A percentile compares a stretch with the other conserved stretches of the same genome.
Conservation (phyloP, 1,140 invertebrate genomes). For the Drosophila virilis region DNA sequence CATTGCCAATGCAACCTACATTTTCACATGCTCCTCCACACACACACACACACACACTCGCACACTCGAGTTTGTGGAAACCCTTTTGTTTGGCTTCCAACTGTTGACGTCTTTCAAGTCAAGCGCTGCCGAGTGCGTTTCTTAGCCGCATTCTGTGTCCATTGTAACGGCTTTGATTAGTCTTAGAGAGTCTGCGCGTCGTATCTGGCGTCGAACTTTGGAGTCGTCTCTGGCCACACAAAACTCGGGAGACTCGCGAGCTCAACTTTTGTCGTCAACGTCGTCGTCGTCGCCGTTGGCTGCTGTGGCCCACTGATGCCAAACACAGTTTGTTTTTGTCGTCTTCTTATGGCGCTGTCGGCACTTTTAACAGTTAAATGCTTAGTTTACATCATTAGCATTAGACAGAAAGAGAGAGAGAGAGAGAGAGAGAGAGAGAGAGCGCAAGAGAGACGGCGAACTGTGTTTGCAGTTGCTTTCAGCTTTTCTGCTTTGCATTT, state of each 20-base stretch:
- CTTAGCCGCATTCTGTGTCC: slow-evolving; percentile 62
- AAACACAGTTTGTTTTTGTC: slow-evolving; percentile 31
- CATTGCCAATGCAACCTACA: slow-evolving; percentile 74
- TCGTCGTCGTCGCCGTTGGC: slow-evolving; percentile 17
- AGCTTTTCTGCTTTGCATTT: slow-evolving; percentile 38
- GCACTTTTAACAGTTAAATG: slow-evolving; percentile 77
- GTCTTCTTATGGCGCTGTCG: slow-evolving; percentile 54
- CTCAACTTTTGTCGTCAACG: slow-evolving; percentile 49
- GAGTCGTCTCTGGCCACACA: too few species aligned
- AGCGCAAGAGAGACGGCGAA: slow-evolving; percentile 5
- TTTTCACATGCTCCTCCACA: slow-evolving; percentile 43
- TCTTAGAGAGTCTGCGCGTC: slow-evolving; percentile 29
- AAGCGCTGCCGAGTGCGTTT: slow-evolving; percentile 54
- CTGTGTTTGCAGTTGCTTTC: slow-evolving; percentile 5
- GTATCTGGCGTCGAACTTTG: background rate
- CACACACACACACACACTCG: background rate
- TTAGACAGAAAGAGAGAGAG: slow-evolving; percentile 8
- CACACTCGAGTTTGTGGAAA: background rate
- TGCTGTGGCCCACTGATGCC: slow-evolving; percentile 43
- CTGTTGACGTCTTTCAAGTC: slow-evolving; percentile 21
- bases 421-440: slow-evolving; percentile 1
- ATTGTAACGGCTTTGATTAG: slow-evolving; percentile 78
- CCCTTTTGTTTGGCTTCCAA: slow-evolving; percentile 23
- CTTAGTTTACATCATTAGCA: slow-evolving; percentile 81
- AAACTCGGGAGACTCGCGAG: background rate